A percentile compares a stretch with the other conserved stretches of the same genome.
Evolutionary conservation across 2,113 vertebrate species (phyloP).

Genomic region (Mastomys natalensis): DNA sequence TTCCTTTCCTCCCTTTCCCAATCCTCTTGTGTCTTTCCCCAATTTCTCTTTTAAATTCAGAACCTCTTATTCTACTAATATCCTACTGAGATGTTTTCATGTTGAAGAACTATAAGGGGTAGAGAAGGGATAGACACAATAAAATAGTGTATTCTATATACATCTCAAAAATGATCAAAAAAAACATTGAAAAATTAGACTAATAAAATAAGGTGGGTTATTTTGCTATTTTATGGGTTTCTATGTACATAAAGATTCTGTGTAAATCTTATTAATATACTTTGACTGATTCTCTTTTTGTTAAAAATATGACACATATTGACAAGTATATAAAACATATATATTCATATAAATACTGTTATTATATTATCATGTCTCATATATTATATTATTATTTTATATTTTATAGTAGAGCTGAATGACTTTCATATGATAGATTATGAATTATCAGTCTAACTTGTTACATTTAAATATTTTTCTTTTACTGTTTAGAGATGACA

Average conservation of each 20-base stretch:
- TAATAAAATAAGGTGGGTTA: too few relatives aligned
- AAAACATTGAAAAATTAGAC: neutral
- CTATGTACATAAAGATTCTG: neutral
- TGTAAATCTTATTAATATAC: neutral
- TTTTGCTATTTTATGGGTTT: neutral
- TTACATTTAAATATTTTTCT: neutral
- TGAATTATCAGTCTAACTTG: neutral
- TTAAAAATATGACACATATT: neutral
- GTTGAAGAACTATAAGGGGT: neutral
- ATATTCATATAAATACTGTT: neutral
- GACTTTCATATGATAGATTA: neutral
- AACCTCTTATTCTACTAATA: neutral
- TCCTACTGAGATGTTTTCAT: neutral
- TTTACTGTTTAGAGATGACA: neutral
- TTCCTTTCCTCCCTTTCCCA: neutral
- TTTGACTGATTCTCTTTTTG: neutral
- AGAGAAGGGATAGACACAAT: neutral
- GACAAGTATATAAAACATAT: neutral
- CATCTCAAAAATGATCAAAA: too few relatives aligned
- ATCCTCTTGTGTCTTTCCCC: neutral
- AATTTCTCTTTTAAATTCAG: neutral
- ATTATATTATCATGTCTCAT: neutral
- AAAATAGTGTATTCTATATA: neutral
- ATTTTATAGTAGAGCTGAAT: neutral
- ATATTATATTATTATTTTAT: neutral